Base-by-base conservation (phyloP, 2,797 vertebrate genomes). In the Xenops minutus region DNA sequence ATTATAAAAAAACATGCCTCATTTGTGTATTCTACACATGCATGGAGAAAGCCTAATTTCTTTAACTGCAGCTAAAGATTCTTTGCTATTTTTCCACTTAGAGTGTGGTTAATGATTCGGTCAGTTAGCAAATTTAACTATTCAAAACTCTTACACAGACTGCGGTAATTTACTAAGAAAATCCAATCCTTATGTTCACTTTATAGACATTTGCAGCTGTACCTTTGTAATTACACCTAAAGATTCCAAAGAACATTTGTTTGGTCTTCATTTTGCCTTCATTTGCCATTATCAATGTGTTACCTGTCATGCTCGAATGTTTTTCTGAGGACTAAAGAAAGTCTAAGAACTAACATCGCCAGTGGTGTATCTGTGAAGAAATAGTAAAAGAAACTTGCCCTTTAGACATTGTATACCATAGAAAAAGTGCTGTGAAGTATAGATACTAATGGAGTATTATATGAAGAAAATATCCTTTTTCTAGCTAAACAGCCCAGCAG, bases 191-290 rank as follows among this genome's bases (percentile, higher is more conserved):
- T 34, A 24, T 30, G 9, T 34, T 94, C 1, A 30, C 69, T 79
- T 87, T 77, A 39, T 26, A 71, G 44, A 48, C 20, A 30, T 77
- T 71, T 88, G 46, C 71, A 91, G 30, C 37, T 86, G 36, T 39
- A 68, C 23, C 59, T 88, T 61, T 77, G 26, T 58, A 74, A n/a
- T 64, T 74, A 27, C 9, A 27, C 12, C 6, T 63, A 32, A 85
- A 56, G 22, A 67, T 76, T 90, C 23, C 34, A 39, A 72, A 56
- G 43, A 87, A 58, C 6, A 10, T 64, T 58, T 17, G 15, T 62
- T 82, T 92, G 66, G 37, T 61, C 88, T 92, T 89, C 4, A 3
- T 16, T 83, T 89, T 91, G 44, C 37, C 30, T 85, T 92, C 7
- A 13, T 55, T 76, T 85, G 29, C 48, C 16, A 6, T 90, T 93